These are phyloP conservation scores for Cyrtodaria siliqua DNA, from an alignment of 2,888 invertebrate genomes.

Conservation along the genomic window DNA sequence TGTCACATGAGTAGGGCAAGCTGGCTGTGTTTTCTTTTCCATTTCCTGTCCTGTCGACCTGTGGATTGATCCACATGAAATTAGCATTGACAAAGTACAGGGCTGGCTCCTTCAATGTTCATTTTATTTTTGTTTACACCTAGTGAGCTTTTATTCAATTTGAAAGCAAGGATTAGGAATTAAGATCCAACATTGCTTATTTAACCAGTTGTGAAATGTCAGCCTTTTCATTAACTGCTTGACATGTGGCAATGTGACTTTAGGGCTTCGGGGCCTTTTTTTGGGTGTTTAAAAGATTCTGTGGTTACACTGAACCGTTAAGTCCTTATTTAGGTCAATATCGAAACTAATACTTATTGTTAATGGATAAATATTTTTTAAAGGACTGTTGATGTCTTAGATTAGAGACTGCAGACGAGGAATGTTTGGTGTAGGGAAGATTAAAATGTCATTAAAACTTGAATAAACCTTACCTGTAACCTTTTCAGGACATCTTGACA, in stretches of 20 bases:
- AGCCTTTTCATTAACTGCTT: constrained; percentile 11
- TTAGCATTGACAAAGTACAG: too few species aligned
- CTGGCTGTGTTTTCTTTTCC: too few species aligned
- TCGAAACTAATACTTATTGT: constrained; percentile 19
- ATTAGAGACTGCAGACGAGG: constrained; percentile 8
- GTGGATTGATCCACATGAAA: too few species aligned
- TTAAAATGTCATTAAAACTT: constrained; percentile 12
- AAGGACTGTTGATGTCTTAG: background rate
- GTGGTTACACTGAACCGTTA: constrained; percentile 12
- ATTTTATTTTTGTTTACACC: too few species aligned
- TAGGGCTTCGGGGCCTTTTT: background rate
- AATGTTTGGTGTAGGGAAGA: background rate
- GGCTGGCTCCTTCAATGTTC: too few species aligned
- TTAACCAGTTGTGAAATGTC: constrained; percentile 27
- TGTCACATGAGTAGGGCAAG: too few species aligned
- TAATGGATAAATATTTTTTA: constrained; percentile 3
- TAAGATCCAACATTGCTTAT: constrained; percentile 34
- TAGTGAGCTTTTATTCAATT: constrained; percentile 21
- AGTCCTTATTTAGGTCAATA: constrained; percentile 12
- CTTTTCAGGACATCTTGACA: constrained; percentile 4
- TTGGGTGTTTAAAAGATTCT: constrained; percentile 3
- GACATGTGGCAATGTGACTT: constrained; percentile 24
- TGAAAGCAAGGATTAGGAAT: constrained; percentile 44
- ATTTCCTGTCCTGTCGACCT: too few species aligned
- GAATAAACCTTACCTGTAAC: background rate